Evolutionary conservation across 1,140 invertebrate species (phyloP), one percentile per base, ranked within the genome.

Genomic region (Hycleus phaleratus): DNA sequence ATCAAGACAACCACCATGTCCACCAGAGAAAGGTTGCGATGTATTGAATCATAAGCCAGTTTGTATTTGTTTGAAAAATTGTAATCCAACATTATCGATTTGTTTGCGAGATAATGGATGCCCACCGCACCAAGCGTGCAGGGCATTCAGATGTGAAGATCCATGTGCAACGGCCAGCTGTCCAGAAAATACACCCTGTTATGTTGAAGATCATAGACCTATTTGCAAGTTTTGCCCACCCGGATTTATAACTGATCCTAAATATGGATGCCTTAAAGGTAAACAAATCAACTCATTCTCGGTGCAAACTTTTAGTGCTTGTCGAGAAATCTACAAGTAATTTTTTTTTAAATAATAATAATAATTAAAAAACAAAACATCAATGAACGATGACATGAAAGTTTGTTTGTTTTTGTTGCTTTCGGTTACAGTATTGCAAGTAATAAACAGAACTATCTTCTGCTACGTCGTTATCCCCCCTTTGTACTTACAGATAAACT

Each of bases 261-360:
- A 86, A 82, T 88, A 88, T 82, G 91, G 90, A 87, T 94, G 91
- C 82, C 84, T 90, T 78, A 91, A 93, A 93, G 91, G 91, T 93
- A 93, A 90, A 79, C 71, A 73, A 39, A 42, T 42, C 32, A 32
- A 32, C 70, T 72, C 50, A 67, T 56, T 60, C 54, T 56, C 52
- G 67, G 67, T 70, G 58, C 60, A 65, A 63, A 63, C 61, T 65
- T 57, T 70, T 70, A 67, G 64, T 60, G 68, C 64, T 67, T 65
- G 67, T 62, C 56, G 64, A 67, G 49, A 65, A 65, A 58, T n/a
- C 24, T 50, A 38, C 32, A 32, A 32, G 7, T 32, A 32, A 32
- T 32, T 32, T 32, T 32, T 32, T 32, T 18, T 18, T 18, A 18
- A 0, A 18, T 18, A 18, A 18, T 18, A 18, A 18, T 18, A 18